Base-by-base conservation (phyloP, 2,113 vertebrate species). In the Chaetops frenatus region DNA sequence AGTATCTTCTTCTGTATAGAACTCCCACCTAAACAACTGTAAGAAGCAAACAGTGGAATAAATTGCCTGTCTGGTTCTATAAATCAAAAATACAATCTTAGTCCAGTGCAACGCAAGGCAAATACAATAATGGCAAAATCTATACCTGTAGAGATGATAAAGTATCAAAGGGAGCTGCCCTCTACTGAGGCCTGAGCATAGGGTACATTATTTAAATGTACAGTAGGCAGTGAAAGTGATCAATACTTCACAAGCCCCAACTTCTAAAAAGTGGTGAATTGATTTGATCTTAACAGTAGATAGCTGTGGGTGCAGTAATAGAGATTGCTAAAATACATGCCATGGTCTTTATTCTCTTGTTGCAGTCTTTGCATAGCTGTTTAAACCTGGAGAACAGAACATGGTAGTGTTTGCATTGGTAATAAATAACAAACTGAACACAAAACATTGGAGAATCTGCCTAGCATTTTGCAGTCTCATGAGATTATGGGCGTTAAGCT, bases 101-200 rank as follows among this genome's bases (percentile, higher is more conserved):
- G 83, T 92, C 90, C 90, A 86, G 85, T 88, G 83, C 90, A 97
- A 96, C 28, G 7, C 90, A 76, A 96, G 90, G 95, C 94, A 98
- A 97, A 97, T 97, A 96, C 90, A 96, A 94, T 95, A 97, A 96
- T 96, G 91, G 87, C 90, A 97, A 97, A 97, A 98, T 98, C 97
- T 93, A 98, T 97, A 96, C 87, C 92, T 92, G 78, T 77, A 94
- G 86, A 94, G 81, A 94, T 96, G 97, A 97, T 94, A 64, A 96
- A 97, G 96, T 94, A 88, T 76, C 42, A 72, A 74, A 51, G 65
- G 71, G 27, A n/a, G 57, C 70, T 91, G 92, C 72, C 92, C 95
- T 96, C 73, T 93, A 24, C 74, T 42, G 61, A 86, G 86, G 93
- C 65, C 80, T 56, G 58, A 81, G 69, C 84, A 50, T 56, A 73